Percentiles rank a stretch among this genome's conserved stretches.
These are phyloP conservation scores for Tachypleus tridentatus DNA, from an alignment of 1,140 invertebrate species.

Conservation along the genomic window DNA sequence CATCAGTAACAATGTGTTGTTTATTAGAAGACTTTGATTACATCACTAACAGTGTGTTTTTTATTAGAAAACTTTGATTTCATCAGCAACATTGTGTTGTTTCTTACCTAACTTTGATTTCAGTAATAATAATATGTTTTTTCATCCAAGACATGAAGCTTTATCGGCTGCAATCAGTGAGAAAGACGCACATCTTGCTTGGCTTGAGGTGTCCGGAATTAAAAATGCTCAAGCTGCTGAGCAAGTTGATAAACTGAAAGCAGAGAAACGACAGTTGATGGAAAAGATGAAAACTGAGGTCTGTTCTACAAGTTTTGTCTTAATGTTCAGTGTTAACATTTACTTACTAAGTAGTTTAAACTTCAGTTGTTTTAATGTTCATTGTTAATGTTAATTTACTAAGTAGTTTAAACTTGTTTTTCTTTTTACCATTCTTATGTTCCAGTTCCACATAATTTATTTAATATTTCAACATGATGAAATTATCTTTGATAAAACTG, in stretches of 20 bases:
- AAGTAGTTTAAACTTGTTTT: too few species aligned
- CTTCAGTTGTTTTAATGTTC: too few species aligned
- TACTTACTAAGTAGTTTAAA: too few species aligned
- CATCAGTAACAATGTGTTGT: background rate
- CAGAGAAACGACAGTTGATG: conserved; percentile 48
- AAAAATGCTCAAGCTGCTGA: conserved; percentile 48
- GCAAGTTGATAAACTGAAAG: conserved; percentile 47
- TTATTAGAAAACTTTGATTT: conserved; percentile 1
- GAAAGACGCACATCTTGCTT: conserved; percentile 69
- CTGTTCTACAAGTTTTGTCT: too few species aligned
- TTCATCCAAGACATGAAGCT: conserved; percentile 56
- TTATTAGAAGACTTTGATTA: too few species aligned
- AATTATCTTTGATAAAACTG: too few species aligned
- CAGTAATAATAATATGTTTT: conserved; percentile 16
- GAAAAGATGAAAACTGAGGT: conserved; percentile 56
- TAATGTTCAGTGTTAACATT: too few species aligned
- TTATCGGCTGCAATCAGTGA: conserved; percentile 67
- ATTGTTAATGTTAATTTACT: too few species aligned
- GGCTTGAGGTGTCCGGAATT: conserved; percentile 63
- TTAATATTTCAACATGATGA: too few species aligned
- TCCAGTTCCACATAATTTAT: too few species aligned
- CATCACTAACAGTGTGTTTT: too few species aligned
- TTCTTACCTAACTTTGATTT: background rate
- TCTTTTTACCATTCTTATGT: too few species aligned
- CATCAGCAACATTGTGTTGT: background rate